These are phyloP conservation scores for Tetramorium bicarinatum DNA, from an alignment of 2,888 invertebrate species.

Conservation along the genomic window DNA sequence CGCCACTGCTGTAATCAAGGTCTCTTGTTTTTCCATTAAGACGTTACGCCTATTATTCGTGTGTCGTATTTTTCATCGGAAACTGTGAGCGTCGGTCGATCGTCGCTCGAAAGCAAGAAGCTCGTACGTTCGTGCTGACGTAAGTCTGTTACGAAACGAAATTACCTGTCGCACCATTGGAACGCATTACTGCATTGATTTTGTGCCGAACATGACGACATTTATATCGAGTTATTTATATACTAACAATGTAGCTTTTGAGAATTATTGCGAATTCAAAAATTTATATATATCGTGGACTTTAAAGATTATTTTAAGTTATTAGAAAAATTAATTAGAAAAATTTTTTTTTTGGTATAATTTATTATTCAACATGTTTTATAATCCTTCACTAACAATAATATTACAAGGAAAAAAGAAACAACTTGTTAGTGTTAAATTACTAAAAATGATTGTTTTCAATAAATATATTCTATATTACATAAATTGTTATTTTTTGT, in stretches of 20 bases:
- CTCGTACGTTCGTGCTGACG: constrained; percentile 31
- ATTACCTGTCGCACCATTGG: constrained; percentile 20
- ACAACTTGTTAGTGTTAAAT: background rate
- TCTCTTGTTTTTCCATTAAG: constrained; percentile 67
- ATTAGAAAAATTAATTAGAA: background rate
- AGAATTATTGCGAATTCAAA: background rate
- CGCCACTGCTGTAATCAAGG: constrained; percentile 37
- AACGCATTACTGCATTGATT: constrained; percentile 6
- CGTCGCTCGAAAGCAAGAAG: constrained; percentile 1
- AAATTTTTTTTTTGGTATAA: background rate
- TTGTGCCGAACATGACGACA: constrained; percentile 6
- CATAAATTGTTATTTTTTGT: background rate
- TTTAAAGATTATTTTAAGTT: background rate
- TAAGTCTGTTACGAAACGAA: constrained; percentile 23
- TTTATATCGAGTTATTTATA: constrained; percentile 11
- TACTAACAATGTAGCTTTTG: background rate
- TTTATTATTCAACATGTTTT: background rate
- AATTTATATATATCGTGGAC: background rate
- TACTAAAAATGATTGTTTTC: background rate
- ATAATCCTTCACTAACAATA: no score
- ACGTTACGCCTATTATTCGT: constrained; percentile 52
- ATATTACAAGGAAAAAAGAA: no score
- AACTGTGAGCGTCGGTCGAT: constrained; percentile 1
- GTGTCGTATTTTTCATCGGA: constrained; percentile 28
- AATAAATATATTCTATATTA: background rate